Base-by-base conservation (phyloP, 1,140 invertebrate genomes). In the Schlechtendalia chinensis region DNA sequence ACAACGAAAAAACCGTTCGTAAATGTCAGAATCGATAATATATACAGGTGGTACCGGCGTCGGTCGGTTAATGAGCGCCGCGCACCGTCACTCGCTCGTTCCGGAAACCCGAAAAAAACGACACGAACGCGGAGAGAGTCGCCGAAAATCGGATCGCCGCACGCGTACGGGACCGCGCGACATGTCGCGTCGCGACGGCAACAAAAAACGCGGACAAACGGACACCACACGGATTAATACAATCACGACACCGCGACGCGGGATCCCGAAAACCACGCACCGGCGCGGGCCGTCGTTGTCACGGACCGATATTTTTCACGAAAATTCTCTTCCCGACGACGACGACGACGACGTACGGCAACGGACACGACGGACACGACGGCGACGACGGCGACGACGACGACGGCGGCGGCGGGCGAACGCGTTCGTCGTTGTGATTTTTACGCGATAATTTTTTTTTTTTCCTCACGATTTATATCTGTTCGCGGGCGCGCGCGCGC, bases 1-100 rank as follows among this genome's bases (percentile, higher is more conserved):
- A 69, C 24, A 69, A 47, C 22, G 47, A 69, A 71, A 53, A 54
- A 72, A 53, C 67, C 0, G 67, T 50, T 53, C 50, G 69, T 54
- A 29, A 72, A 72, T 72, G 69, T 72, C 69, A 72, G 54, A 72
- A 27, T 71, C n/a, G n/a, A n/a, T 53, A 53, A 29, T 53, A 71
- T 53, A 50, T 71, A 71, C 67, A 50, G 67, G 39, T 71, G 67
- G 67, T 71, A 24, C 14, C n/a, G n/a, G n/a, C n/a, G n/a, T n/a
- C n/a, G n/a, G n/a, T n/a, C n/a, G 45, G 39, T 50, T 67, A 45
- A 67, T 24, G 63, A 67, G 63, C 19, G 63, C n/a, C n/a, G 50
- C 50, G 50, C n/a, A n/a, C n/a, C n/a, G 63, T 67, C 29, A 45
- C 63, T 67, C n/a, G n/a, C 19, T 65, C 29, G n/a, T 10, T 65